A percentile compares a stretch with the other conserved stretches of the same genome.
Evolutionary conservation across 2,888 invertebrate genomes (phyloP).

Genomic region (Tiliacea citrago): DNA sequence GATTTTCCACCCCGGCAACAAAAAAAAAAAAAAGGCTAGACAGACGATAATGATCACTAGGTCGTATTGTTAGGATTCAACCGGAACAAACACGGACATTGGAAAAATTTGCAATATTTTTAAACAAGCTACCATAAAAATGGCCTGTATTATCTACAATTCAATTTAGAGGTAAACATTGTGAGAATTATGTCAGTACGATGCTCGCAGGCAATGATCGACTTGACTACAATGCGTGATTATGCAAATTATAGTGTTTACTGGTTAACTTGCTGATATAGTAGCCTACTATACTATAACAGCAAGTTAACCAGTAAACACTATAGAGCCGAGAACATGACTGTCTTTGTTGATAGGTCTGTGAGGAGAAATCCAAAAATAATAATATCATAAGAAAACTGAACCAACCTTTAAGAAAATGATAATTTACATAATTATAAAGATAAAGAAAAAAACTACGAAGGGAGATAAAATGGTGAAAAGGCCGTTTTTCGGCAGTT

Average conservation of each 20-base stretch:
- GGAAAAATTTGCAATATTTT: background rate
- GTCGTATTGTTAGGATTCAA: background rate
- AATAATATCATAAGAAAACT: too few relatives aligned
- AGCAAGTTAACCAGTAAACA: too few relatives aligned
- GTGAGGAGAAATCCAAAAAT: background rate
- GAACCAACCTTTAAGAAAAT: background rate
- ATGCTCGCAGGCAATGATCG: constrained; percentile 42
- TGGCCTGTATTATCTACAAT: constrained; percentile 5
- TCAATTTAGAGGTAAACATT: constrained; percentile 27
- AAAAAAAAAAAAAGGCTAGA: too few relatives aligned
- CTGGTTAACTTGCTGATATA: constrained; percentile 12
- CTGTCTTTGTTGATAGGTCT: background rate
- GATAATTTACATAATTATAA: too few relatives aligned
- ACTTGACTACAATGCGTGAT: constrained; percentile 23
- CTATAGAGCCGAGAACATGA: background rate
- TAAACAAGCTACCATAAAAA: background rate
- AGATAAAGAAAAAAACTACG: too few relatives aligned
- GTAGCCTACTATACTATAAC: too few relatives aligned
- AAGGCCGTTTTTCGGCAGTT: too few relatives aligned
- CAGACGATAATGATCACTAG: too few relatives aligned
- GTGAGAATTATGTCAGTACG: constrained; percentile 49
- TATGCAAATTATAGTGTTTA: constrained; percentile 38
- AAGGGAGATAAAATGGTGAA: too few relatives aligned
- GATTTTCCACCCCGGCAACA: too few relatives aligned
- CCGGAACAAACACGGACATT: background rate